Evolutionary conservation across 1,140 invertebrate genomes (phyloP), one percentile per base, ranked within the genome.

Genomic region (Drosophila saltans): DNA sequence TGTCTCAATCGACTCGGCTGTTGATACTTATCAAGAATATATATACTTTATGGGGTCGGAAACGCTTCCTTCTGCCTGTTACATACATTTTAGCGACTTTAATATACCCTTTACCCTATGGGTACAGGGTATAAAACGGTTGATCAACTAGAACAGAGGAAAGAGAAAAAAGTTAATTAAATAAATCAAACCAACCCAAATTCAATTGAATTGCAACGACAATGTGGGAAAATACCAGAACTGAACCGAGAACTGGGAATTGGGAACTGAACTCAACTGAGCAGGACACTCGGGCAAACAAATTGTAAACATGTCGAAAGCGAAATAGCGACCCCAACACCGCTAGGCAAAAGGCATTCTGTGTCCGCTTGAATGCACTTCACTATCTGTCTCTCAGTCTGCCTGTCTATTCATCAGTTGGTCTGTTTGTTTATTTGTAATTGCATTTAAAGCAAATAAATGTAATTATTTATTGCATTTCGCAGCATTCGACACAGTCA

Each of bases 401-500:
- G n/a, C 10, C 36, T 56, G 30, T 65, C 30, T 30, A 39, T 33
- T 26, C 16, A 16, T 16, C 16, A 16, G 16, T 16, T 16, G 64
- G 65, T 71, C 71, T 86, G 72, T 72, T 78, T 85, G 81, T 86
- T 72, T 86, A 66, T 76, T 80, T 77, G 83, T 73, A 82, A 86
- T 82, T 86, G 83, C 69, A 80, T 88, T 86, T 82, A 88, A 86
- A 66, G 83, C 76, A 86, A 88, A 86, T 88, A 88, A 86, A 86
- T 80, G 83, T 74, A 86, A 88, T 86, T 86, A 86, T 86, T 86
- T 86, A 86, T 86, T 86, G 83, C 80, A 83, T 69, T 86, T 80
- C 72, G 66, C 69, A 81, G 76, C 72, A 76, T 33, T 81, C 61
- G 76, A 64, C 78, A 73, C 61, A 36, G 28, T 36, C 10, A 36